Conservation (phyloP, 2,888 invertebrate genomes). For the Microctonus aethiopoides region DNA sequence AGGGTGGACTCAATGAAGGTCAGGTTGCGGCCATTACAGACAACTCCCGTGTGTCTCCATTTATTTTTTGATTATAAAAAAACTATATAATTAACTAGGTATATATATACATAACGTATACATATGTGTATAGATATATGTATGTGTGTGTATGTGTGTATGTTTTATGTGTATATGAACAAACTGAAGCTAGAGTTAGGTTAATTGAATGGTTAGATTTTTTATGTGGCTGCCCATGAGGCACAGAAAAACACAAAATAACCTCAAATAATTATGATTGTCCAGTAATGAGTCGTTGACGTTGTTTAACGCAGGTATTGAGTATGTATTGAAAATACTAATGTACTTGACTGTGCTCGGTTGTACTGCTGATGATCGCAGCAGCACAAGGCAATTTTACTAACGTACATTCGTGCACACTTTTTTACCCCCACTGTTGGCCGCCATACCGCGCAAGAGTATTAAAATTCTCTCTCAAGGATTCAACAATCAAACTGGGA, state of each 20-base stretch:
- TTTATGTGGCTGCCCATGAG: neutral
- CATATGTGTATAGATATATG: neutral
- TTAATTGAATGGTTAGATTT: neutral
- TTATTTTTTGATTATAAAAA: too few species aligned
- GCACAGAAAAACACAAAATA: neutral
- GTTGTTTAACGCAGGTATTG: too few species aligned
- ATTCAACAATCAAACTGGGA: too few species aligned
- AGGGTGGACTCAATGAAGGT: slow-evolving; percentile 46
- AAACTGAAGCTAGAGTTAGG: neutral
- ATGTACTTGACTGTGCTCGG: neutral
- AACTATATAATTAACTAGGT: too few species aligned
- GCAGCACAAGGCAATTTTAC: neutral
- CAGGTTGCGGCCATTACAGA: slow-evolving; percentile 58
- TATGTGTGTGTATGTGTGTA: too few species aligned
- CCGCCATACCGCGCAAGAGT: too few species aligned
- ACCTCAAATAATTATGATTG: too few species aligned
- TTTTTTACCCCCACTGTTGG: too few species aligned
- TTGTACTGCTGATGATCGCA: neutral
- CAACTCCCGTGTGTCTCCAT: slow-evolving; percentile 25
- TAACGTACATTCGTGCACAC: neutral
- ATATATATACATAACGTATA: too few species aligned
- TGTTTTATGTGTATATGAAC: too few species aligned
- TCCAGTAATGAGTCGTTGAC: too few species aligned
- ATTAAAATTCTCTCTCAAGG: too few species aligned
- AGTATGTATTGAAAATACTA: neutral